Percentiles rank a stretch among this genome's conserved stretches.
These are phyloP conservation scores for Anoplophora glabripennis DNA, from an alignment of 1,140 invertebrate genomes.

Conservation along the genomic window DNA sequence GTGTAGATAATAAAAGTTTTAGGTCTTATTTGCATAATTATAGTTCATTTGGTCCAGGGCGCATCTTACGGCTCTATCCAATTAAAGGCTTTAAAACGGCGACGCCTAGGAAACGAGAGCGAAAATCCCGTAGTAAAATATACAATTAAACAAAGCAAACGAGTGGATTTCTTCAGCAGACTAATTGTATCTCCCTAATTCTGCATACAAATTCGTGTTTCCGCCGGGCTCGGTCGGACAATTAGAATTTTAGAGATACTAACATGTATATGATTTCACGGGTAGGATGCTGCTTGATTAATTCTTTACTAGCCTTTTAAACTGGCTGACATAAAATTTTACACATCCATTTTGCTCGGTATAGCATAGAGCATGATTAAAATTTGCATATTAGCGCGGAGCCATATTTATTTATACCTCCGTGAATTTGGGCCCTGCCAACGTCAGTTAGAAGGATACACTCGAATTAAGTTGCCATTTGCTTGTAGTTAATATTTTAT, in stretches of 20 bases:
- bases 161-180: conserved; percentile 23
- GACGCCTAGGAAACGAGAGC: conserved; percentile 9
- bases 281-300: conserved; percentile 23
- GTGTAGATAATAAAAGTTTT: too few species aligned
- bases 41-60: too few species aligned
- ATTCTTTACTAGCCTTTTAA: conserved; percentile 26
- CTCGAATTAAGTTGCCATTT: too few species aligned
- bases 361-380: conserved; percentile 9
- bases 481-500: too few species aligned
- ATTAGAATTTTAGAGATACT: conserved; percentile 28
- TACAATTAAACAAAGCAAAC: conserved; percentile 12
- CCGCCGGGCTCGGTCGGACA: conserved; percentile 17
- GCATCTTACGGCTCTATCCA: too few species aligned
- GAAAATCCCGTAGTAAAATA: conserved; percentile 21
- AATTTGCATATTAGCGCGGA: conserved; percentile 19
- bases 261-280: conserved; percentile 23
- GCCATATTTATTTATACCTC: not conserved
- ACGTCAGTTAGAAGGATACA: too few species aligned
- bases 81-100: too few species aligned
- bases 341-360: conserved; percentile 3
- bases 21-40: too few species aligned
- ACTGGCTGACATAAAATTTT: conserved; percentile 23
- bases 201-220: conserved; percentile 25
- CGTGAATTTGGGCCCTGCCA: not conserved
- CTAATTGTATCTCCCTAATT: conserved; percentile 23